These are phyloP conservation scores for Kradibia gibbosae DNA, from an alignment of 1,140 invertebrate genomes.

Conservation along the genomic window DNA sequence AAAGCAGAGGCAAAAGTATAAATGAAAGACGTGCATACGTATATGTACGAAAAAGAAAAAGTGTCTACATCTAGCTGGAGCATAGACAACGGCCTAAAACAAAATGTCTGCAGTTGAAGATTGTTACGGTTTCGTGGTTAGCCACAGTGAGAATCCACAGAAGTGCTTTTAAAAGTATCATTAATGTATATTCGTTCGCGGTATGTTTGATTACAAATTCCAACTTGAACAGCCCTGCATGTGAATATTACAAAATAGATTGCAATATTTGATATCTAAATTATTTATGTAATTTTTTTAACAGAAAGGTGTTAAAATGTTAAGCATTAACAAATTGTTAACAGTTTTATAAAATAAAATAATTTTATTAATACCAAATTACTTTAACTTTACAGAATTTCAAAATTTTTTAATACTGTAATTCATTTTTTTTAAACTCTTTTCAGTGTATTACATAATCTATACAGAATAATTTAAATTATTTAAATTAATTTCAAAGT, in stretches of 20 bases:
- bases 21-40: background rate
- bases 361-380: too few species aligned
- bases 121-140: conserved; percentile 25
- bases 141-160: conserved; percentile 8
- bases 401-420: too few species aligned
- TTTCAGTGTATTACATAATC: too few species aligned
- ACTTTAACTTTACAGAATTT: too few species aligned
- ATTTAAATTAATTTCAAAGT: too few species aligned
- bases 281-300: background rate
- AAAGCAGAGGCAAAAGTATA: background rate
- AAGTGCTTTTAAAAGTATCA: conserved; percentile 18
- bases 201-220: conserved; percentile 27
- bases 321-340: too few species aligned
- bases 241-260: background rate
- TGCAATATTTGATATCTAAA: background rate
- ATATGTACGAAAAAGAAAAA: background rate
- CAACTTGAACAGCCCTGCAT: background rate
- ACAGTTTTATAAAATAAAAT: too few species aligned
- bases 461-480: too few species aligned
- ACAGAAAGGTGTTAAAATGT: too few species aligned
- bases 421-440: too few species aligned
- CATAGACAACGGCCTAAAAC: background rate
- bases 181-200: background rate
- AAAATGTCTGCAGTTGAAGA: conserved; percentile 22
- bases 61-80: background rate